Percentiles rank a stretch among this genome's conserved stretches.
Evolutionary conservation across 1,140 invertebrate species (phyloP).

Genomic region (Drosophila melanica): DNA sequence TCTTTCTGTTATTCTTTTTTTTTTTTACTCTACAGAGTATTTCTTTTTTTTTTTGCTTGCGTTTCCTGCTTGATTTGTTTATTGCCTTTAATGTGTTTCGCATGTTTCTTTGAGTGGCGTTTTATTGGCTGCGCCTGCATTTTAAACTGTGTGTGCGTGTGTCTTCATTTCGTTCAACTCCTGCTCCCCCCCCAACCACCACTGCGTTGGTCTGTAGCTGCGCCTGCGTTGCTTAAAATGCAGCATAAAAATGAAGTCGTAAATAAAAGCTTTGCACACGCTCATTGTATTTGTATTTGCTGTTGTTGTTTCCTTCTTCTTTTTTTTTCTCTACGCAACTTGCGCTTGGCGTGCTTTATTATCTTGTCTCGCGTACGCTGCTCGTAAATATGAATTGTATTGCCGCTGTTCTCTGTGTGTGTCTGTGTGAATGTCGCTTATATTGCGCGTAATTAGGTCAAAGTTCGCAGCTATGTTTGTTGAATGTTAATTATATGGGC

Average conservation of each 20-base stretch:
- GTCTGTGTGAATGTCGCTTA: constrained; percentile 20
- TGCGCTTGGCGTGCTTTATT: constrained; percentile 38
- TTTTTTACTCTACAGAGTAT: background rate
- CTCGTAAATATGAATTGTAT: constrained; percentile 36
- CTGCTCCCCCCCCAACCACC: background rate
- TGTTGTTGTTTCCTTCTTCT: constrained; percentile 12
- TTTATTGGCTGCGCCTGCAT: constrained; percentile 49
- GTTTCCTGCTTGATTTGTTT: constrained; percentile 55
- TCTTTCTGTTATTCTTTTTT: constrained; percentile 16
- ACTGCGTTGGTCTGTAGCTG: constrained; percentile 32
- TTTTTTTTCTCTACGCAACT: constrained; percentile 15
- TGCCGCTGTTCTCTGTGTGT: constrained; percentile 16
- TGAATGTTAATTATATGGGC: constrained; percentile 44
- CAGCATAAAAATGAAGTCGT: constrained; percentile 50
- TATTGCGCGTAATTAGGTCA: constrained; percentile 51
- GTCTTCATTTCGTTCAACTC: background rate
- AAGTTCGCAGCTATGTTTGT: constrained; percentile 51
- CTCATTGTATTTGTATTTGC: constrained; percentile 14
- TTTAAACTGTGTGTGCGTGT: background rate
- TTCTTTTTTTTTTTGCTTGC: constrained; percentile 20
- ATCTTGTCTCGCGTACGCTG: constrained; percentile 21
- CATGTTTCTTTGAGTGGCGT: constrained; percentile 50
- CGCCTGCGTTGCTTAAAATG: constrained; percentile 29
- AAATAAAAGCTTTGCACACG: constrained; percentile 53
- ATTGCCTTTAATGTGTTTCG: constrained; percentile 59